These are phyloP conservation scores for Eumaeus atala DNA, from an alignment of 1,140 invertebrate genomes.

Conservation along the genomic window DNA sequence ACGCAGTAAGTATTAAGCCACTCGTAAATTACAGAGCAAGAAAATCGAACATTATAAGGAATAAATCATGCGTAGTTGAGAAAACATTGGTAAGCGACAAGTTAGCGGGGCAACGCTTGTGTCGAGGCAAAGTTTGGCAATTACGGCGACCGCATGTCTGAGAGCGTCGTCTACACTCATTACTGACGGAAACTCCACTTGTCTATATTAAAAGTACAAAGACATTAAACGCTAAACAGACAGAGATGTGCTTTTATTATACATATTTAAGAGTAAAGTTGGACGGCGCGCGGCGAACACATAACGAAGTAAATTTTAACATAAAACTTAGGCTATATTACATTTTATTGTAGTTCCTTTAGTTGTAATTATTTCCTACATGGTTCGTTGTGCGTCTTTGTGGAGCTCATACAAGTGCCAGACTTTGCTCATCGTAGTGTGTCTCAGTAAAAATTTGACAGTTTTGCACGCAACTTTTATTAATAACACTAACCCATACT, in stretches of 20 bases:
- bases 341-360: too few species aligned
- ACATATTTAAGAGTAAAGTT: conserved; percentile 6
- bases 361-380: too few species aligned
- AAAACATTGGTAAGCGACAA: conserved; percentile 62
- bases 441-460: too few species aligned
- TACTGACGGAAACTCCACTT: conserved; percentile 60
- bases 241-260: conserved; percentile 7
- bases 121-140: conserved; percentile 67
- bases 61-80: conserved; percentile 49
- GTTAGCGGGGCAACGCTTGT: conserved; percentile 42
- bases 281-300: too few species aligned
- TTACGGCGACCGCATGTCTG: conserved; percentile 71
- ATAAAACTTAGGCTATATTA: too few species aligned
- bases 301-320: too few species aligned
- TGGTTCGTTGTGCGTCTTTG: too few species aligned
- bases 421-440: too few species aligned
- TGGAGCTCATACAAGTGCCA: too few species aligned
- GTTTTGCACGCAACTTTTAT: too few species aligned
- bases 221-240: conserved; percentile 17
- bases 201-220: conserved; percentile 60
- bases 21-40: conserved; percentile 10
- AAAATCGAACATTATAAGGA: conserved; percentile 24
- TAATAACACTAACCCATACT: too few species aligned
- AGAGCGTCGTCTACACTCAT: conserved; percentile 67
- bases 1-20: too few species aligned